Conservation (phyloP, 2,888 invertebrate genomes). For the Terebella lapidaria region DNA sequence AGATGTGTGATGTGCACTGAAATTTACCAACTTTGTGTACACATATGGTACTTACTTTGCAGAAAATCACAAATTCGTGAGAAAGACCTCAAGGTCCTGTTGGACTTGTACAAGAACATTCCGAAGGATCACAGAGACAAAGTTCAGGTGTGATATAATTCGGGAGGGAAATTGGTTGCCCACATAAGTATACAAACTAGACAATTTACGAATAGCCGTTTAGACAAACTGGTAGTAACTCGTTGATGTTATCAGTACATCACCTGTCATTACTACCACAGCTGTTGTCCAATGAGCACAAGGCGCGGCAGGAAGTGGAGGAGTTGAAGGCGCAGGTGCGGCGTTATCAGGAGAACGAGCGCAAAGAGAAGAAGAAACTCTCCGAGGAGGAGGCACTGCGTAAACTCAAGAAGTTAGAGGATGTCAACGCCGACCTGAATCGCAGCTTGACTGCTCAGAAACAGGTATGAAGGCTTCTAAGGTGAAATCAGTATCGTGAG, state of each 20-base stretch:
- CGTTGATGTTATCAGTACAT: too few species aligned
- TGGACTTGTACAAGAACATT: conserved; percentile 97
- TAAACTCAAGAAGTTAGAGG: conserved; percentile 90
- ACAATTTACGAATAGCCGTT: too few species aligned
- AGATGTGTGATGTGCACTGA: too few species aligned
- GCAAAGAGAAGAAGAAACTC: conserved; percentile 78
- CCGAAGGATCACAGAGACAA: conserved; percentile 94
- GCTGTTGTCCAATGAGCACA: conserved; percentile 86
- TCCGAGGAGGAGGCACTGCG: conserved; percentile 92
- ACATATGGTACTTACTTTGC: too few species aligned
- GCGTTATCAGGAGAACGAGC: conserved; percentile 72
- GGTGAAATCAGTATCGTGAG: too few species aligned
- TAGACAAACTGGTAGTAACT: too few species aligned
- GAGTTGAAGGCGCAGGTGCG: conserved; percentile 63
- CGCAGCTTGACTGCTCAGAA: conserved; percentile 73
- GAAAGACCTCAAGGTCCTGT: conserved; percentile 85
- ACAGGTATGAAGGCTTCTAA: conserved; percentile 58
- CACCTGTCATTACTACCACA: too few species aligned
- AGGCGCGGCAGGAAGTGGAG: conserved; percentile 82
- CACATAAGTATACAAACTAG: too few species aligned
- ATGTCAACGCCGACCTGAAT: conserved; percentile 85
- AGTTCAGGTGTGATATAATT: conserved; percentile 66
- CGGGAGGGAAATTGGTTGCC: too few species aligned
- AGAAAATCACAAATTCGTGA: conserved; percentile 65
- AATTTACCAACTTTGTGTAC: too few species aligned